A percentile compares a stretch with the other conserved stretches of the same genome.
These are phyloP conservation scores for Tetragonula carbonaria DNA, from an alignment of 2,888 invertebrate genomes.

Conservation along the genomic window DNA sequence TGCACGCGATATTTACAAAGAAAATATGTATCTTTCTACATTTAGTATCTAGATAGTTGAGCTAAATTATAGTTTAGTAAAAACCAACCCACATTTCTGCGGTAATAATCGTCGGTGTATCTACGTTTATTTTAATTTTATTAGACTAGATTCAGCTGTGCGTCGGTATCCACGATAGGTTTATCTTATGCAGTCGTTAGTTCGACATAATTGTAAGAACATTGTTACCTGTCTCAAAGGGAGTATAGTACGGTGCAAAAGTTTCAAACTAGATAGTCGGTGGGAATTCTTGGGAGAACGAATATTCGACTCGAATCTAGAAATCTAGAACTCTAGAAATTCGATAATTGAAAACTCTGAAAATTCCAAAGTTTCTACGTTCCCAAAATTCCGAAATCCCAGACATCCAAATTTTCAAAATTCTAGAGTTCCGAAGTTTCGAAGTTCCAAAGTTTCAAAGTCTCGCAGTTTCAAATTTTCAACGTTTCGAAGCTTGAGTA, in stretches of 20 bases:
- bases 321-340: no score
- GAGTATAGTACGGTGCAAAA: not conserved
- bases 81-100: not conserved
- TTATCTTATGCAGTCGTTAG: constrained; percentile 23
- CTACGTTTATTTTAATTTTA: not conserved
- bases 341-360: no score
- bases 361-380: no score
- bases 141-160: no score
- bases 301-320: no score
- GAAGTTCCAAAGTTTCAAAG: no score
- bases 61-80: not conserved
- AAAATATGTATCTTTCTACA: constrained; percentile 43
- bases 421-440: no score
- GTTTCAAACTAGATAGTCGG: not conserved
- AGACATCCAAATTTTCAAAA: no score
- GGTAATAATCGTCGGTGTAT: not conserved
- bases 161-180: not conserved
- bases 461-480: no score
- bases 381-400: no score
- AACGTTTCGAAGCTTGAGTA: no score
- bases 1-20: constrained; percentile 48
- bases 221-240: not conserved
- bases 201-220: constrained; percentile 11
- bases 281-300: not conserved
- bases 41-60: constrained; percentile 35